Evolutionary conservation across 2,797 vertebrate species (phyloP).

Genomic region (Notamacropus eugenii): DNA sequence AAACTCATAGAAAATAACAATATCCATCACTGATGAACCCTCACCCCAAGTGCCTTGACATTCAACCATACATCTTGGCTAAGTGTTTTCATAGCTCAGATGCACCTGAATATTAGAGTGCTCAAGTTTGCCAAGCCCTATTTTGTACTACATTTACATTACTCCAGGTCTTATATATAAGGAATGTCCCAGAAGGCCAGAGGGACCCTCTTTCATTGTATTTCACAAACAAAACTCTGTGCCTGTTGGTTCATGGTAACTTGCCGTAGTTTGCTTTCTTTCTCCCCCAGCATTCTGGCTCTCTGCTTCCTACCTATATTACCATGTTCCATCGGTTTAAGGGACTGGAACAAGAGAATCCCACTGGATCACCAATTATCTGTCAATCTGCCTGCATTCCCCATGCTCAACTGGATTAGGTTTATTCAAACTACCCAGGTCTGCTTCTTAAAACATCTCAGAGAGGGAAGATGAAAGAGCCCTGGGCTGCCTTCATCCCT

Average conservation of each 20-base stretch:
- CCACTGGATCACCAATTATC: neutral
- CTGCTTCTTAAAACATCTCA: neutral
- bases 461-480: neutral
- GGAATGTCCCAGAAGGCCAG: neutral
- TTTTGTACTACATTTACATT: neutral
- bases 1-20: neutral
- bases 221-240: neutral
- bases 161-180: neutral
- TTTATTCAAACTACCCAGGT: neutral
- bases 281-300: neutral
- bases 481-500: neutral
- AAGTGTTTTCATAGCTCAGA: neutral
- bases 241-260: neutral
- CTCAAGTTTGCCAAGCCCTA: neutral
- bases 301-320: neutral
- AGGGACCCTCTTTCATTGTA: neutral
- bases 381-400: neutral
- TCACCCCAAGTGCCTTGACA: neutral
- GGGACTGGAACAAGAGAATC: neutral
- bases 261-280: neutral
- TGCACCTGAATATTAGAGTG: neutral
- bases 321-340: neutral
- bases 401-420: neutral
- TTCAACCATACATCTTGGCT: neutral
- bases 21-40: neutral